Percentiles rank a stretch among this genome's conserved stretches.
These are phyloP conservation scores for Propithecus coquereli DNA, from an alignment of 2,113 vertebrate genomes.

Conservation along the genomic window DNA sequence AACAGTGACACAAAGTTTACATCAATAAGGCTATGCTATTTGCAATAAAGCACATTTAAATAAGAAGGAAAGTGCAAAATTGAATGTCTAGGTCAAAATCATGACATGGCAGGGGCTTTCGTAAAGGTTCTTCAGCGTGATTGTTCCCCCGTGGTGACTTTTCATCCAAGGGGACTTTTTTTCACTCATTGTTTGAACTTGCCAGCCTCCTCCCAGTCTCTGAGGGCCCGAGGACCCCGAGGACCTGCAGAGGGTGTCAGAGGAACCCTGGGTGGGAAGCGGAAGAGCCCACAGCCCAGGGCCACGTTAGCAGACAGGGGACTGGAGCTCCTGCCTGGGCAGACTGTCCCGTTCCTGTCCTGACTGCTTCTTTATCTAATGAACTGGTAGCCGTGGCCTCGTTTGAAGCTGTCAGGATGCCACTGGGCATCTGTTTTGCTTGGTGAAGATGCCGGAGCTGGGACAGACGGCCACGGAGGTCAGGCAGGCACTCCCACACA, in stretches of 20 bases:
- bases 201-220: neutral
- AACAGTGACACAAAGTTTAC: neutral
- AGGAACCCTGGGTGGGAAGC: neutral
- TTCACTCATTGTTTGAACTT: neutral
- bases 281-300: rapidly evolving
- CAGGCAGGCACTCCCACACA: neutral
- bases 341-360: neutral
- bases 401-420: neutral
- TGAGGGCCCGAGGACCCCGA: neutral
- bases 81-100: neutral
- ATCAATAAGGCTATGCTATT: neutral
- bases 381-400: neutral
- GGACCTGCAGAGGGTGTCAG: neutral
- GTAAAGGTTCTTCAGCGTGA: neutral
- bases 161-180: neutral
- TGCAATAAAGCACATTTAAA: neutral
- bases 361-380: neutral
- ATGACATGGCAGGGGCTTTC: neutral
- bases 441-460: neutral
- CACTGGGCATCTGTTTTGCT: neutral
- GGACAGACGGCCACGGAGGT: neutral
- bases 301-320: neutral
- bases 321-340: rapidly evolving
- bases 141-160: neutral
- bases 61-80: neutral